A percentile compares a stretch with the other conserved stretches of the same genome.
Evolutionary conservation across 37 sponge, comb jelly and placozoan genomes (phyloP).

Genomic region (Oopsacas minuta): DNA sequence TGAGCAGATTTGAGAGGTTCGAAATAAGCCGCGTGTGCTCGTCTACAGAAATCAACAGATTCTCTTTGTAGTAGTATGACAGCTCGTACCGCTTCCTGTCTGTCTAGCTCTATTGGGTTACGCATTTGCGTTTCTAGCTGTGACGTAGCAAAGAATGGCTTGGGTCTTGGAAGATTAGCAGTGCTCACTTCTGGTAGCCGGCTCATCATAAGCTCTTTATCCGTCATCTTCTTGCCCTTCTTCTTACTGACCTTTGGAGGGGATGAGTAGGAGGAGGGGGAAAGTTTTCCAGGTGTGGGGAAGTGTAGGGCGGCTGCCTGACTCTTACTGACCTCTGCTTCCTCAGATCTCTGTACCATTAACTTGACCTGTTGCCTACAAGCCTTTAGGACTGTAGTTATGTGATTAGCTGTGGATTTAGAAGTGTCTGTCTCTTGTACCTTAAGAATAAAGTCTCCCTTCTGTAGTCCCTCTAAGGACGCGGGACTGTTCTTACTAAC

Average conservation of each 20-base stretch:
- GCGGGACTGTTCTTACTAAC: not conserved
- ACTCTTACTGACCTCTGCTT: not conserved
- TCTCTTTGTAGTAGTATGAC: not conserved
- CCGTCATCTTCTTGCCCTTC: not conserved
- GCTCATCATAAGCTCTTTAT: not conserved
- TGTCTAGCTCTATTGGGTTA: not conserved
- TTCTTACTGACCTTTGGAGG: not conserved
- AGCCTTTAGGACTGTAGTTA: not conserved
- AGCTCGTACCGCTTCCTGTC: not conserved
- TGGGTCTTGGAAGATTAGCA: not conserved
- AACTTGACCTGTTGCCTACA: not conserved
- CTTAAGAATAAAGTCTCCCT: not conserved
- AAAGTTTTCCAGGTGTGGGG: not conserved
- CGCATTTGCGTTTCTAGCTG: not conserved
- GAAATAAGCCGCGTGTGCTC: not conserved
- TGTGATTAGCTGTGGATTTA: constrained; percentile 8
- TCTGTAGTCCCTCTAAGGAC: not conserved
- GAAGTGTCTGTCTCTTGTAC: constrained; percentile 11
- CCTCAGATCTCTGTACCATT: not conserved
- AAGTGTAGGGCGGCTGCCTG: not conserved
- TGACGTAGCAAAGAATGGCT: not conserved
- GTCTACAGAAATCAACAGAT: not conserved
- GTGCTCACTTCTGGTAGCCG: not conserved
- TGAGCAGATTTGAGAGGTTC: not conserved
- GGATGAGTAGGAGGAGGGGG: not conserved